phyloP scores from a whole-genome alignment of 2,113 vertebrate genomes.

The Falco punctatus region DNA sequence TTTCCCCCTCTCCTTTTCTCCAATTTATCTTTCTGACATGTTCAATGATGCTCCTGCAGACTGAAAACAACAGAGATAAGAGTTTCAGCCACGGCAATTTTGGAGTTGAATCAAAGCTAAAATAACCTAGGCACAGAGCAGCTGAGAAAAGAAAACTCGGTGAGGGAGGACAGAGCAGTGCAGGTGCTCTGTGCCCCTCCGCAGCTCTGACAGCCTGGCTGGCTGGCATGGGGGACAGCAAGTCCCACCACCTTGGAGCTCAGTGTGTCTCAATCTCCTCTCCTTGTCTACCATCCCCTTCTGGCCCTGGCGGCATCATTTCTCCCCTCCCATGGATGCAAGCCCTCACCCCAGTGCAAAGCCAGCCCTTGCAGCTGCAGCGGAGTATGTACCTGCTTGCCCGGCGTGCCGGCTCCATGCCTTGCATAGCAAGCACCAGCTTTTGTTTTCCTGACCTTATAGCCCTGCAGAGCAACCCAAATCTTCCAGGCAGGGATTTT shows the following conservation, averaged over 20 bases:
- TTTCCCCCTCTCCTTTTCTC: neutral
- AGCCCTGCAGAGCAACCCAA: slow-evolving; percentile 4
- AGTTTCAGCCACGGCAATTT: slow-evolving; percentile 47
- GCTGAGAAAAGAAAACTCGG: neutral
- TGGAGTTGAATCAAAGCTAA: slow-evolving; percentile 13
- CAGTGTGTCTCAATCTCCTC: neutral
- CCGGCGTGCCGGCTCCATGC: neutral
- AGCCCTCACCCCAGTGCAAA: neutral
- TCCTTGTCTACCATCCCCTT: neutral
- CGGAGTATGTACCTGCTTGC: neutral
- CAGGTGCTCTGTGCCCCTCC: neutral
- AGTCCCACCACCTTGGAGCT: neutral
- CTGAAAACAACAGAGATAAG: slow-evolving; percentile 41
- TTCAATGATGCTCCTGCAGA: slow-evolving; percentile 46
- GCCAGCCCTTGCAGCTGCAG: neutral
- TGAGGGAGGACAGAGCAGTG: neutral
- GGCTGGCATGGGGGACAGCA: neutral
- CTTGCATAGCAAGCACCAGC: neutral
- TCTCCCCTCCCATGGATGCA: neutral
- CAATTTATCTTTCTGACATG: slow-evolving; percentile 43
- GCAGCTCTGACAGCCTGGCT: neutral
- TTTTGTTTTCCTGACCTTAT: neutral
- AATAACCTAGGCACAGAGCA: slow-evolving; percentile 1
- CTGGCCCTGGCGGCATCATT: neutral
- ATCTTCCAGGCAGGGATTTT: neutral